Evolutionary conservation across 1,140 invertebrate species (phyloP).

Genomic region (Meloidogyne floridensis): DNA sequence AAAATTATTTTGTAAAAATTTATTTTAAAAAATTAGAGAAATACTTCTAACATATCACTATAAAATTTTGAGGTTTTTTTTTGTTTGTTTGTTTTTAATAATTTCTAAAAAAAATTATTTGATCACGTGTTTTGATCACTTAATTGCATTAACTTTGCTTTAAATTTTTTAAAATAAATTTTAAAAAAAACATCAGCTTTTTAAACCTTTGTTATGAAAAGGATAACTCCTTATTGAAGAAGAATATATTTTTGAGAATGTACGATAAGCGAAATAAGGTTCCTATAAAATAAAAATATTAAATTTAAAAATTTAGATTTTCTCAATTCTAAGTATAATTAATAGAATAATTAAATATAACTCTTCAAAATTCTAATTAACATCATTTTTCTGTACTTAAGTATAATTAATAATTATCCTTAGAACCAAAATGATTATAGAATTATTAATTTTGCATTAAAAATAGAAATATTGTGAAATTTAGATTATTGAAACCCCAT

Average conservation of each 20-base stretch:
- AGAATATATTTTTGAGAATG: not conserved
- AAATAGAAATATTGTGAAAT: too few relatives aligned
- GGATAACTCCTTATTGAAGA: not conserved
- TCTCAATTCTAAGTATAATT: too few relatives aligned
- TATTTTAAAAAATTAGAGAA: not conserved
- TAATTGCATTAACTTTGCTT: not conserved
- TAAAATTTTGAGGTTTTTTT: not conserved
- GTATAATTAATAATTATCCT: too few relatives aligned
- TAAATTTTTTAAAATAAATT: not conserved
- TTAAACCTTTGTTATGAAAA: not conserved
- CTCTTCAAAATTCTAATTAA: too few relatives aligned
- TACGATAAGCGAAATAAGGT: not conserved
- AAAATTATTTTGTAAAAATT: not conserved
- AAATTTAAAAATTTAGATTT: too few relatives aligned
- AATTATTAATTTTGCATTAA: too few relatives aligned
- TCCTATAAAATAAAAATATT: too few relatives aligned
- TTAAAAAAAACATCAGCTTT: not conserved
- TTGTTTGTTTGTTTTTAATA: not conserved
- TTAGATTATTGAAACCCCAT: not conserved
- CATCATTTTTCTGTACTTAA: too few relatives aligned
- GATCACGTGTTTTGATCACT: not conserved
- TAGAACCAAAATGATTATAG: too few relatives aligned
- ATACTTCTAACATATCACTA: not conserved
- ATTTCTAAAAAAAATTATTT: too few relatives aligned
- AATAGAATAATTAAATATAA: too few relatives aligned